Evolutionary conservation across 1,140 invertebrate species (phyloP).

Genomic region (Tetragonula clypearis): DNA sequence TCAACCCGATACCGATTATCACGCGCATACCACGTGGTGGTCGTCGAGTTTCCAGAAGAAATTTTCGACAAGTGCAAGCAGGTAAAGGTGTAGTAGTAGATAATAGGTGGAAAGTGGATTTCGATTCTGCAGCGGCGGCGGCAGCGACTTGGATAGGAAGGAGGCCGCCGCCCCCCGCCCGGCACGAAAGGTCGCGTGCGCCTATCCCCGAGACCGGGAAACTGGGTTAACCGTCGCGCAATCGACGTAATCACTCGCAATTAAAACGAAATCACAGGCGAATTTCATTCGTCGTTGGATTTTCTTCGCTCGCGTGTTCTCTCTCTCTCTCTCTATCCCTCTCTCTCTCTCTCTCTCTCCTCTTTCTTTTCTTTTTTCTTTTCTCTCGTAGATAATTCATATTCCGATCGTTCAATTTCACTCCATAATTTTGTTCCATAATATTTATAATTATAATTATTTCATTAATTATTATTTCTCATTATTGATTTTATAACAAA

Average conservation of each 20-base stretch:
- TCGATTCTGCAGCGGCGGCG: neutral
- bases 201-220: conserved; percentile 53
- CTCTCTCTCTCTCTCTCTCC: neutral
- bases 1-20: too few relatives aligned
- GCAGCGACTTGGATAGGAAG: conserved; percentile 55
- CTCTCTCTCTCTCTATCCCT: too few relatives aligned
- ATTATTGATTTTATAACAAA: too few relatives aligned
- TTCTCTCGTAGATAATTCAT: neutral
- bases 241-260: conserved; percentile 68
- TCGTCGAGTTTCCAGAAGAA: too few relatives aligned
- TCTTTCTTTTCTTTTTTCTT: neutral
- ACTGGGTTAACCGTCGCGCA: conserved; percentile 70
- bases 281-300: conserved; percentile 3
- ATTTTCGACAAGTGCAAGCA: too few relatives aligned
- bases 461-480: too few relatives aligned
- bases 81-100: too few relatives aligned
- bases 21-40: too few relatives aligned
- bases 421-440: too few relatives aligned
- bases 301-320: conserved; percentile 3
- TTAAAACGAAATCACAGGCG: conserved; percentile 64
- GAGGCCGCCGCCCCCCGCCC: conserved; percentile 3
- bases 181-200: conserved; percentile 76
- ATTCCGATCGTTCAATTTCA: too few relatives aligned
- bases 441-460: too few relatives aligned
- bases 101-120: neutral